A percentile compares a stretch with the other conserved stretches of the same genome.
Evolutionary conservation across 2,797 vertebrate species (phyloP).

Genomic region (Rhabdophis nuchalis): DNA sequence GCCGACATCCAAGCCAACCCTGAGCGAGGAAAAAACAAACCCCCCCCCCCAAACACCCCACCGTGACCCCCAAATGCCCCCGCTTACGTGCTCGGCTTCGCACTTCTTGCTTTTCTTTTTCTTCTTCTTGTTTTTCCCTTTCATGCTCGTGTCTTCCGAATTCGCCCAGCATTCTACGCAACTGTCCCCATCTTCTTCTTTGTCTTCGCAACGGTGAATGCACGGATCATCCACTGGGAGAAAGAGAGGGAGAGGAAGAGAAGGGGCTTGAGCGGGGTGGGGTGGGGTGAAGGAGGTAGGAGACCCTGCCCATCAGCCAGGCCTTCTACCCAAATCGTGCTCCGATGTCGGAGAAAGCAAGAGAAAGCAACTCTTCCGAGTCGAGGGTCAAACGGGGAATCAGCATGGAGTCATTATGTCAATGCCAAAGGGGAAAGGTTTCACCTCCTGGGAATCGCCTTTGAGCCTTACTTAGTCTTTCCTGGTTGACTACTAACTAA

Average conservation of each 20-base stretch:
- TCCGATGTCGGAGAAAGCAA: background rate
- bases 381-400: background rate
- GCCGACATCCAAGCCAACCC: background rate
- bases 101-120: conserved; percentile 88
- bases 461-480: too few species aligned
- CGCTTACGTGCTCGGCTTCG: background rate
- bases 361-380: too few species aligned
- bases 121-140: conserved; percentile 94
- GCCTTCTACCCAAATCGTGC: background rate
- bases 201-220: conserved; percentile 80
- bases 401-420: background rate
- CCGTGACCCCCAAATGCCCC: background rate
- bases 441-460: background rate
- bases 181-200: conserved; percentile 88
- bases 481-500: too few species aligned
- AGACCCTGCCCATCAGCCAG: background rate
- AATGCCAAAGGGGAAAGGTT: background rate
- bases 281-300: too few species aligned
- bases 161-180: conserved; percentile 92
- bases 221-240: conserved; percentile 79
- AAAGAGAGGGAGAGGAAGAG: background rate
- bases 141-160: conserved; percentile 76
- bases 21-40: too few species aligned
- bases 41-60: too few species aligned
- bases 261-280: background rate